Percentiles rank a stretch among this genome's conserved stretches.
These are phyloP conservation scores for Eurois occulta DNA, from an alignment of 2,888 invertebrate species.

Conservation along the genomic window DNA sequence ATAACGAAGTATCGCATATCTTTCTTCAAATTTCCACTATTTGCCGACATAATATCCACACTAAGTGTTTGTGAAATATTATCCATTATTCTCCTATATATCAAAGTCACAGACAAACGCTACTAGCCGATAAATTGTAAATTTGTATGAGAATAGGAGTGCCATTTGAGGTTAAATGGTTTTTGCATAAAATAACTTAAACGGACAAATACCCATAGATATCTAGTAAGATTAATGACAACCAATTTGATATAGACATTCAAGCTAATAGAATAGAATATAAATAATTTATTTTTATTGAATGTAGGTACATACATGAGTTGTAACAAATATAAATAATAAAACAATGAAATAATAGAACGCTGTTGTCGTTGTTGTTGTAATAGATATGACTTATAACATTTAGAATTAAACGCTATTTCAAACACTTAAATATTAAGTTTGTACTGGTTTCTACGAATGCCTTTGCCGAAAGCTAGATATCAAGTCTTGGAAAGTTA, in stretches of 20 bases:
- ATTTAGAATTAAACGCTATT: constrained; percentile 40
- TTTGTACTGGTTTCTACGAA: constrained; percentile 19
- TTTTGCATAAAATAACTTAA: constrained; percentile 53
- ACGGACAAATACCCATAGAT: constrained; percentile 32
- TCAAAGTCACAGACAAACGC: constrained; percentile 50
- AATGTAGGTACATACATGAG: too few relatives aligned
- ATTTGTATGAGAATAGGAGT: constrained; percentile 47
- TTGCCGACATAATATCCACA: constrained; percentile 8
- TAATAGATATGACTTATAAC: constrained; percentile 47
- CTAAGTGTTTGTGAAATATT: constrained; percentile 41
- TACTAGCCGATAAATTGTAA: constrained; percentile 60
- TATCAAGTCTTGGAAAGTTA: background rate
- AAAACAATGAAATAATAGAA: too few relatives aligned
- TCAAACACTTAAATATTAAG: constrained; percentile 20
- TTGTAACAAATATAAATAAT: too few relatives aligned
- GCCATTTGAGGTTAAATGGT: constrained; percentile 48
- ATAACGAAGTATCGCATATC: constrained; percentile 5
- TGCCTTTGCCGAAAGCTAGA: background rate
- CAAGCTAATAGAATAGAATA: too few relatives aligned
- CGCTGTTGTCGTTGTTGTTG: too few relatives aligned
- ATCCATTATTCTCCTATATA: constrained; percentile 48
- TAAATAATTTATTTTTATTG: too few relatives aligned
- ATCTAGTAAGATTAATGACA: constrained; percentile 51
- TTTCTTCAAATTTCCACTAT: constrained; percentile 4
- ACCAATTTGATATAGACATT: constrained; percentile 53